These are phyloP conservation scores for Hermaeophaga mercurialis DNA, from an alignment of 2,888 invertebrate species.

Conservation along the genomic window DNA sequence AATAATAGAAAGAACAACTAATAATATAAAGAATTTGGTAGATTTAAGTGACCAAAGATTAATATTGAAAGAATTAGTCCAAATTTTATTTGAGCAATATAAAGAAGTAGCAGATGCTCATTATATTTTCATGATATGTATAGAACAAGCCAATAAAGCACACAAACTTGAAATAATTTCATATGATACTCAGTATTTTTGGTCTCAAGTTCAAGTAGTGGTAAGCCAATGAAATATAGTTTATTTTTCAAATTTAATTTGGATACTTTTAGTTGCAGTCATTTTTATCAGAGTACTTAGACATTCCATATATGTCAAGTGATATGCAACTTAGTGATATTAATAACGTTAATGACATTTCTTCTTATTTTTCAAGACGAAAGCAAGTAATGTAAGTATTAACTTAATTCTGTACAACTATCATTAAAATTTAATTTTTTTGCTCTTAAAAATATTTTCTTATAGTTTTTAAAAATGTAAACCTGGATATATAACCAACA, in stretches of 20 bases:
- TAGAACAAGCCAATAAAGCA: constrained; percentile 66
- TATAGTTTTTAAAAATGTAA: no score
- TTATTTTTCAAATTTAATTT: constrained; percentile 22
- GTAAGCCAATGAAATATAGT: constrained; percentile 59
- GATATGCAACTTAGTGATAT: constrained; percentile 61
- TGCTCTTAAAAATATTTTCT: no score
- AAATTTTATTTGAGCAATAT: constrained; percentile 82
- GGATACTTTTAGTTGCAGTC: constrained; percentile 72
- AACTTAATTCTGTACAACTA: no score
- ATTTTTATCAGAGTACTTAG: constrained; percentile 83
- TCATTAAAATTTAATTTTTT: no score
- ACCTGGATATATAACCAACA: no score
- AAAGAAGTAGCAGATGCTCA: constrained; percentile 81
- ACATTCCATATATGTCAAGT: constrained; percentile 78
- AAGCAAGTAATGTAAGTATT: constrained; percentile 56
- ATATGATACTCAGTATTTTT: constrained; percentile 80
- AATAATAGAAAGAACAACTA: constrained; percentile 79
- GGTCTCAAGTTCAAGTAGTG: constrained; percentile 88
- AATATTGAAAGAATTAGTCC: constrained; percentile 63
- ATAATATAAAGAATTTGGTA: constrained; percentile 71
- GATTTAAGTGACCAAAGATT: constrained; percentile 50
- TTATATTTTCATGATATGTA: constrained; percentile 66
- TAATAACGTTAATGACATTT: constrained; percentile 61
- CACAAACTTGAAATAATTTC: constrained; percentile 62
- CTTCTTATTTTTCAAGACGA: constrained; percentile 61